phyloP scores from a whole-genome alignment of 2,113 vertebrate species.

The Nyctereutes procyonoides region DNA sequence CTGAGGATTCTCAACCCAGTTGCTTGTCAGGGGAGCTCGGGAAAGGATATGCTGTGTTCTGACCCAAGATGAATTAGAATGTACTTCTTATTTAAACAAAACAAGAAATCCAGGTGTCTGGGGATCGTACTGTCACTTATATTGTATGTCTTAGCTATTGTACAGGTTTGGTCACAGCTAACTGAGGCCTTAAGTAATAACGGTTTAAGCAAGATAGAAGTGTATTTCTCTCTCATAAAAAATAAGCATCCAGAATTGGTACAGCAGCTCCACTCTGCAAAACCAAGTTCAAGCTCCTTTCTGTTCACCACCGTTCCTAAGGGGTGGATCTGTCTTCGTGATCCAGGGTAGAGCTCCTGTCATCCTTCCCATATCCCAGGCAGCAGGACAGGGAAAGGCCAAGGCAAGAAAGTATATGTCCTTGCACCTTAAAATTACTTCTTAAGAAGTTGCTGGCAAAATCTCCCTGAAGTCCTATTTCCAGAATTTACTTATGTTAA shows the following conservation, averaged over 20 bases:
- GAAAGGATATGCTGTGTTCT: not conserved
- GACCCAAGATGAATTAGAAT: not conserved
- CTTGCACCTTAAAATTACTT: not conserved
- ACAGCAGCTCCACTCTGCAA: too few relatives aligned
- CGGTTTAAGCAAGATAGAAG: not conserved
- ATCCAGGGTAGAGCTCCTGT: too few relatives aligned
- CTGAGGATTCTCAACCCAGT: not conserved
- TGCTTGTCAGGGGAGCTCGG: not conserved
- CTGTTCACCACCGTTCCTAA: not conserved
- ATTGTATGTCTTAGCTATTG: fast-evolving
- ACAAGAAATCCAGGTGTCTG: not conserved
- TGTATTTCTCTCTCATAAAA: not conserved
- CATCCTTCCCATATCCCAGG: not conserved
- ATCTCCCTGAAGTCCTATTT: too few relatives aligned
- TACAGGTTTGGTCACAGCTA: not conserved
- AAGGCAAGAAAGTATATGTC: too few relatives aligned
- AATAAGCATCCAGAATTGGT: not conserved
- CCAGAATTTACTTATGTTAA: not conserved
- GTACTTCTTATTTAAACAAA: not conserved
- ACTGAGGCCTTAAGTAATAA: not conserved
- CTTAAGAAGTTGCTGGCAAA: not conserved
- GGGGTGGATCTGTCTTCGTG: not conserved
- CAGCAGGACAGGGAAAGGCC: not conserved
- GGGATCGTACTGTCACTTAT: not conserved
- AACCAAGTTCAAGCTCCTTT: too few relatives aligned